Base-by-base conservation (phyloP, 2,113 vertebrate genomes). In the Carassius carassius region DNA sequence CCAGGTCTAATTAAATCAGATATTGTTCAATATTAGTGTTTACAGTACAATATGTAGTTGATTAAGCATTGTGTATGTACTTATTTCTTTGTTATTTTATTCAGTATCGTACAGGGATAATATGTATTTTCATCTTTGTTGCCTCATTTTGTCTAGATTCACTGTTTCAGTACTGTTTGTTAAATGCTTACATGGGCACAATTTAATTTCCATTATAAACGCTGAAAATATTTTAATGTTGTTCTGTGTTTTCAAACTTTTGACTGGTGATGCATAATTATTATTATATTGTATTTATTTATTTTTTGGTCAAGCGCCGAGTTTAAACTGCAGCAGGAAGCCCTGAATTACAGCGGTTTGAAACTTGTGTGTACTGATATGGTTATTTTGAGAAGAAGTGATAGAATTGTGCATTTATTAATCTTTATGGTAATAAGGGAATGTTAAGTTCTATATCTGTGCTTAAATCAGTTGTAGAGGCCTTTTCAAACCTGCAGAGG, bases 401-500 rank as follows among this genome's bases (percentile, higher is more conserved):
- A 29, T 56, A 56, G 17, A 51, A 19, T 16, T 77, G 17, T 25
- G 32, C 54, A 60, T 78, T 41, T 78, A 41, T 37, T 60, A 0
- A 78, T n/a, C 4, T 1, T 23, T 13, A 44, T 72, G 19, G 10
- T n/a, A 21, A 21, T 41, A 70, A 70, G 67, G 32, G 32, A 41
- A 74, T 73, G 41, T 23, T 47, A 25, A 44, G 17, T 11, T 3
- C 17, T 17, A 17, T 35, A 32, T 77, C 0, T 56, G 54, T 58
- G 17, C 4, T 35, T 41, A 21, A 72, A 72, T 25, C 12, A 74
- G 41, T 25, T 74, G 32, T 73, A 17, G 8, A 14, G 37, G 72
- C 72, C 44, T 74, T 49, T 6, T 49, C 21, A 49, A 17, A 17
- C 72, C 72, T 49, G 44, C 72, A 75, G 72, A 75, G 41, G 72